Percentiles rank a stretch among this genome's conserved stretches.
phyloP scores from a whole-genome alignment of 2,113 vertebrate genomes.

The Chlamydotis undulata region DNA sequence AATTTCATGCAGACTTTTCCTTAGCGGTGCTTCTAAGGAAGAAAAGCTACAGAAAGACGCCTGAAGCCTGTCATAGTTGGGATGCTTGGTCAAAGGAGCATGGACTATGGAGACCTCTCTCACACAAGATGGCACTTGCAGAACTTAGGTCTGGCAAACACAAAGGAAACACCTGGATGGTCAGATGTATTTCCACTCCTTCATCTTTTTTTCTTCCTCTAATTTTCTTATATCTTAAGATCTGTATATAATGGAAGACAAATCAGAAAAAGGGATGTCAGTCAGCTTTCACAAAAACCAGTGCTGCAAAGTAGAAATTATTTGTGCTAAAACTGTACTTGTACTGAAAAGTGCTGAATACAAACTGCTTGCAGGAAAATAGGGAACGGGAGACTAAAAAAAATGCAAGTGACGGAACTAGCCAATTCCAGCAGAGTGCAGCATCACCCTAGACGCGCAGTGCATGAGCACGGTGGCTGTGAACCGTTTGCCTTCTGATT shows the following conservation, averaged over 20 bases:
- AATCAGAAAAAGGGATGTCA: not conserved
- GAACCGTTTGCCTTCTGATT: rapidly evolving
- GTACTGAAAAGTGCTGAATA: not conserved
- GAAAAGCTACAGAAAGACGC: slow-evolving; percentile 16
- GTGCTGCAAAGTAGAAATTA: not conserved
- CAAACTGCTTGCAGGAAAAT: not conserved
- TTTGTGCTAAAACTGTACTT: not conserved
- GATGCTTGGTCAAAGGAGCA: slow-evolving; percentile 44
- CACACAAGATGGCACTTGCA: slow-evolving; percentile 16
- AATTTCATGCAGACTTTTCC: slow-evolving; percentile 54
- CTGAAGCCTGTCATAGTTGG: slow-evolving; percentile 40
- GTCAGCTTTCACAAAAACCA: not conserved
- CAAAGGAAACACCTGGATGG: slow-evolving; percentile 34
- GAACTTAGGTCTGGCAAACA: not conserved
- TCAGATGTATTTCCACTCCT: not conserved
- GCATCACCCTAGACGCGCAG: not conserved
- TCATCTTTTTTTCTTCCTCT: not conserved
- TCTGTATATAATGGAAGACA: not conserved
- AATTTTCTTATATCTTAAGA: not conserved
- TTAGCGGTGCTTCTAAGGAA: slow-evolving; percentile 38
- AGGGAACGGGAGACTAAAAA: not conserved
- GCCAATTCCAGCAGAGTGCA: slow-evolving; percentile 60
- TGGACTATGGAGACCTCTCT: slow-evolving; percentile 2
- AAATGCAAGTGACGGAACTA: not conserved
- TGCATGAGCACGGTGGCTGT: rapidly evolving